These are phyloP conservation scores for Agrotis ipsilon DNA, from an alignment of 2,888 invertebrate genomes.

Conservation along the genomic window DNA sequence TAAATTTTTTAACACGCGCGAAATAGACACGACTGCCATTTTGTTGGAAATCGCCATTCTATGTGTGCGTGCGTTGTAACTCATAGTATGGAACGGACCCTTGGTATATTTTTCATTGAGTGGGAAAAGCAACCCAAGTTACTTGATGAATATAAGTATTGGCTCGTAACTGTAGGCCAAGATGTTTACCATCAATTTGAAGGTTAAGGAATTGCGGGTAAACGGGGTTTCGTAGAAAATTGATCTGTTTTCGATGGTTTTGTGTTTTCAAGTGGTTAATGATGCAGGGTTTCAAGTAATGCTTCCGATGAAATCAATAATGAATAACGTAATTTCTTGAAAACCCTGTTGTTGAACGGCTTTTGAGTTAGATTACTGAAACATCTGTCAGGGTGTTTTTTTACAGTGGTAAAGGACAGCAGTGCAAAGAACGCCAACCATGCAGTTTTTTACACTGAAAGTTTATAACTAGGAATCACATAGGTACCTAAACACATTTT, in stretches of 20 bases:
- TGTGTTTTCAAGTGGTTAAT: not conserved
- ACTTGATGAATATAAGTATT: conserved; percentile 27
- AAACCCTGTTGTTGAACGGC: not conserved
- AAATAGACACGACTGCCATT: not conserved
- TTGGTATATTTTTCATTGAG: no score
- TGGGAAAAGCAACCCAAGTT: not conserved
- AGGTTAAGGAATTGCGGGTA: conserved; percentile 15
- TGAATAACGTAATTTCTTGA: not conserved
- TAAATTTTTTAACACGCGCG: no score
- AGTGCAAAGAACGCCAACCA: no score
- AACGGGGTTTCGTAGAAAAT: conserved; percentile 6
- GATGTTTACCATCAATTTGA: conserved; percentile 29
- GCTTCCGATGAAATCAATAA: not conserved
- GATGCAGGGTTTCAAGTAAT: not conserved
- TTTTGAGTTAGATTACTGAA: no score
- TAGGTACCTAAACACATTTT: no score
- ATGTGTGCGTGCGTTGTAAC: not conserved
- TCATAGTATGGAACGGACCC: not conserved
- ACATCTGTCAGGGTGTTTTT: no score
- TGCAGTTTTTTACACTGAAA: no score
- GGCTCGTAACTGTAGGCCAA: conserved; percentile 11
- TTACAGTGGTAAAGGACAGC: no score
- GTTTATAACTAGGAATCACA: no score
- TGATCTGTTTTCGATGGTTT: conserved; percentile 18
- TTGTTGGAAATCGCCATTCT: not conserved